These are phyloP conservation scores for Margaritifera margaritifera DNA, from an alignment of 2,888 invertebrate species.

Conservation along the genomic window DNA sequence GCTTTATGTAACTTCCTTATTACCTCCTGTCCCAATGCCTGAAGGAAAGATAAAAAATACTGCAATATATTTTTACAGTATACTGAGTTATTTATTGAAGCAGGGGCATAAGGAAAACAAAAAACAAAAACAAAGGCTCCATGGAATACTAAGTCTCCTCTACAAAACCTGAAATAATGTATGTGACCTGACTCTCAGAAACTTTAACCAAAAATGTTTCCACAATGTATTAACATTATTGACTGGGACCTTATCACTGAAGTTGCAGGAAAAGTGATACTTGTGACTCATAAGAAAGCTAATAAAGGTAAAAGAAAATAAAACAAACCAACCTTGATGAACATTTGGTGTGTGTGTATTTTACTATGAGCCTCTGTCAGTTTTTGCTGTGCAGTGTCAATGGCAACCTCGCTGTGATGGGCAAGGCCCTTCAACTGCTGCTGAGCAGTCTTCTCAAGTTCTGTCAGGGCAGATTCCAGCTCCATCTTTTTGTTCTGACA, in stretches of 20 bases:
- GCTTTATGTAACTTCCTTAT: constrained; percentile 54
- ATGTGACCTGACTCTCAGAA: too few relatives aligned
- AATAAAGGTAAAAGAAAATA: neutral
- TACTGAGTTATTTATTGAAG: neutral
- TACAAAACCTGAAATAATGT: too few relatives aligned
- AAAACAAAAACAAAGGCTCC: neutral
- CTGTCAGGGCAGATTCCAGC: constrained; percentile 57
- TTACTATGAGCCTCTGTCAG: constrained; percentile 48
- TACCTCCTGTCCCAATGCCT: constrained; percentile 63
- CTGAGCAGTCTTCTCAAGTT: constrained; percentile 66
- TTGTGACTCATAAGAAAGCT: too few relatives aligned
- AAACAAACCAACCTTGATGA: constrained; percentile 57
- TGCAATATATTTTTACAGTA: neutral
- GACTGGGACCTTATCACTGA: too few relatives aligned
- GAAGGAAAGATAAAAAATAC: constrained; percentile 4
- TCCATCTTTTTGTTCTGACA: constrained; percentile 47
- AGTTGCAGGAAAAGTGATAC: too few relatives aligned
- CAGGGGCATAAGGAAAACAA: constrained; percentile 1
- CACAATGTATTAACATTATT: too few relatives aligned
- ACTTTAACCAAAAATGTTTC: too few relatives aligned
- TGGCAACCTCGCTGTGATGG: constrained; percentile 67
- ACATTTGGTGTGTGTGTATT: constrained; percentile 52
- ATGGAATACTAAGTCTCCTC: too few relatives aligned
- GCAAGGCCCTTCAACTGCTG: constrained; percentile 68
- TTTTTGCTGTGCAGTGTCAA: constrained; percentile 66